A percentile compares a stretch with the other conserved stretches of the same genome.
These are phyloP conservation scores for Herpetotheres cachinnans DNA, from an alignment of 2,113 vertebrate species.

Conservation along the genomic window DNA sequence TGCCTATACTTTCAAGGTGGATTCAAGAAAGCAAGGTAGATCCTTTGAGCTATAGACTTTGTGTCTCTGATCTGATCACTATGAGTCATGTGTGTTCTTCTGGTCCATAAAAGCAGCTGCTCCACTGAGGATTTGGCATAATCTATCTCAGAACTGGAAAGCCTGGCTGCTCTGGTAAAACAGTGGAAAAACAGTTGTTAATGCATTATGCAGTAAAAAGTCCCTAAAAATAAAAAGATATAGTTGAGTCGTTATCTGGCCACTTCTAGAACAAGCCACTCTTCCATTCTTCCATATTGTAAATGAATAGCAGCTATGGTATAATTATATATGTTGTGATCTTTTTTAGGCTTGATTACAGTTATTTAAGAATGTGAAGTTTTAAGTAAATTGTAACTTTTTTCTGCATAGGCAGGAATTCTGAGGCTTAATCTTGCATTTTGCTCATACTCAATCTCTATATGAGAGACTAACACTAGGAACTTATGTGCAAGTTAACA, in stretches of 20 bases:
- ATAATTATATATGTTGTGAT: background rate
- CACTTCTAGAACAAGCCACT: background rate
- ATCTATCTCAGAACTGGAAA: background rate
- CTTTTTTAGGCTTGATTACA: background rate
- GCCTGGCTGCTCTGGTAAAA: background rate
- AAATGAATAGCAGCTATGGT: background rate
- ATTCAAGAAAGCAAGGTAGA: background rate
- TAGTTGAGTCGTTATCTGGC: background rate
- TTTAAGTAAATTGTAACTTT: background rate
- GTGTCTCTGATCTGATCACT: background rate
- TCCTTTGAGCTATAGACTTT: background rate
- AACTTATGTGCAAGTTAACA: background rate
- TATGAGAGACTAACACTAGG: background rate
- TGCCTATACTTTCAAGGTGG: background rate
- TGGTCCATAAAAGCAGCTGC: background rate
- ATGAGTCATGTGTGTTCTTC: rapidly evolving
- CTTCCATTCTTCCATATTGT: background rate
- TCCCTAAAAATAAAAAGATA: background rate
- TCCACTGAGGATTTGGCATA: background rate
- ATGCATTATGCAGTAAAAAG: background rate
- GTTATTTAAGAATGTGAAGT: background rate
- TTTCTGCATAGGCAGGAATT: background rate
- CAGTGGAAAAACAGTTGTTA: background rate
- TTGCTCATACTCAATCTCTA: background rate
- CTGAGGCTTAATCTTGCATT: background rate